Conservation (phyloP, 1,140 invertebrate species). For the Brachionus koreanus region DNA sequence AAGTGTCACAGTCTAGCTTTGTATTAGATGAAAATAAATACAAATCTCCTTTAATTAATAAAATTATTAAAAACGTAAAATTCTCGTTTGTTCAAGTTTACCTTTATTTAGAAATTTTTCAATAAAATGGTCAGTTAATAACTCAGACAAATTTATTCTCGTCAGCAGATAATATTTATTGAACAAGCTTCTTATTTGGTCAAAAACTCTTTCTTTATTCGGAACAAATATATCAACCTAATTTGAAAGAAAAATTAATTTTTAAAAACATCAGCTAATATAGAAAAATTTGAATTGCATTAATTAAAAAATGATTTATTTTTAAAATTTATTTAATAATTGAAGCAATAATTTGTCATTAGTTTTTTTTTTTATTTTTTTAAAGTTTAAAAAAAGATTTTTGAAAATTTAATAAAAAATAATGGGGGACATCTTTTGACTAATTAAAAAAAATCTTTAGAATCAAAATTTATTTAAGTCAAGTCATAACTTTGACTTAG, state of each 20-base stretch:
- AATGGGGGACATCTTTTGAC: too few relatives aligned
- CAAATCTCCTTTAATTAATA: neutral
- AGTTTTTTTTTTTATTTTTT: too few relatives aligned
- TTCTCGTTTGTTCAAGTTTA: neutral
- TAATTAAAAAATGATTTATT: too few relatives aligned
- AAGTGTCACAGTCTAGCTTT: neutral
- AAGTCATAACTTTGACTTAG: too few relatives aligned
- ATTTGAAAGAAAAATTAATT: neutral
- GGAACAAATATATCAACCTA: slow-evolving; percentile 18
- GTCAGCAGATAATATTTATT: neutral
- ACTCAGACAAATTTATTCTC: neutral
- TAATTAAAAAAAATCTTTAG: too few relatives aligned
- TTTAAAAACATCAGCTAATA: neutral
- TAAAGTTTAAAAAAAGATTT: too few relatives aligned
- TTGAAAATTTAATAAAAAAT: too few relatives aligned
- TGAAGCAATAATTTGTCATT: too few relatives aligned
- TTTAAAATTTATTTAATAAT: too few relatives aligned
- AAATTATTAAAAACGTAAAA: too few relatives aligned
- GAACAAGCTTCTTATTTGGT: neutral
- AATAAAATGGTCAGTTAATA: neutral
- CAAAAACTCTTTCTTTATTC: slow-evolving; percentile 12
- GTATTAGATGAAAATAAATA: slow-evolving; percentile 15
- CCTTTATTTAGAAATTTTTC: neutral
- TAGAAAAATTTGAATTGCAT: too few relatives aligned
- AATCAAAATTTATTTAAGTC: too few relatives aligned